These are phyloP conservation scores for Drosophila sordidula DNA, from an alignment of 2,888 invertebrate species.

Conservation along the genomic window DNA sequence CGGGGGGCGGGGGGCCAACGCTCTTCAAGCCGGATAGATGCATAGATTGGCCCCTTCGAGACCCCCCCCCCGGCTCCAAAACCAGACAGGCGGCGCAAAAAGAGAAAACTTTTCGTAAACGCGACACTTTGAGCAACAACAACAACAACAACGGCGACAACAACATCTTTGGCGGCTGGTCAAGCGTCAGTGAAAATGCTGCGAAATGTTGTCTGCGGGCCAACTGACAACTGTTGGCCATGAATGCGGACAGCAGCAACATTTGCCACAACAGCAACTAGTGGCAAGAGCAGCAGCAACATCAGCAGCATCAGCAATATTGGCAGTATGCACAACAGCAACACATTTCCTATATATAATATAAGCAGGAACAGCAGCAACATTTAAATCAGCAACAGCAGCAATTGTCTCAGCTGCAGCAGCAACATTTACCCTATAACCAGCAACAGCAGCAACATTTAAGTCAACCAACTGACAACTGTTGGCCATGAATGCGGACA, in stretches of 20 bases:
- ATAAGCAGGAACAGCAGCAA: too few species aligned
- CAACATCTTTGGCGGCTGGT: slow-evolving; percentile 46
- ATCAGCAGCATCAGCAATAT: neutral
- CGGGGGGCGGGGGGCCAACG: neutral
- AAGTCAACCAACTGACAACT: slow-evolving; percentile 48
- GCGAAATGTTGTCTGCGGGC: slow-evolving; percentile 38
- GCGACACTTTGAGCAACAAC: slow-evolving; percentile 55
- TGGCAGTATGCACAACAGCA: neutral
- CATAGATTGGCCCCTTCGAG: slow-evolving; percentile 44
- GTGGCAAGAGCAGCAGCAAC: neutral
- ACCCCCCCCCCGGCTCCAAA: slow-evolving; percentile 2
- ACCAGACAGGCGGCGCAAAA: slow-evolving; percentile 46
- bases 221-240: slow-evolving; percentile 48
- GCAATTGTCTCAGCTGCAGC: neutral
- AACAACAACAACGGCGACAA: slow-evolving; percentile 15
- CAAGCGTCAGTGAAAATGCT: slow-evolving; percentile 53
- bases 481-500: slow-evolving; percentile 46
- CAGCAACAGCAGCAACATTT: neutral
- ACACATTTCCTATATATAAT: too few species aligned
- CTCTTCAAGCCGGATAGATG: slow-evolving; percentile 22
- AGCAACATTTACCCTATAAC: neutral
- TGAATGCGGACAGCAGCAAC: slow-evolving; percentile 34
- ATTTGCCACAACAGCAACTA: slow-evolving; percentile 1
- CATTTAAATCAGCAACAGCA: too few species aligned
- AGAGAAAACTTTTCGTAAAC: slow-evolving; percentile 67